Evolutionary conservation across 2,113 vertebrate species (phyloP).

Genomic region (Odocoileus virginianus): DNA sequence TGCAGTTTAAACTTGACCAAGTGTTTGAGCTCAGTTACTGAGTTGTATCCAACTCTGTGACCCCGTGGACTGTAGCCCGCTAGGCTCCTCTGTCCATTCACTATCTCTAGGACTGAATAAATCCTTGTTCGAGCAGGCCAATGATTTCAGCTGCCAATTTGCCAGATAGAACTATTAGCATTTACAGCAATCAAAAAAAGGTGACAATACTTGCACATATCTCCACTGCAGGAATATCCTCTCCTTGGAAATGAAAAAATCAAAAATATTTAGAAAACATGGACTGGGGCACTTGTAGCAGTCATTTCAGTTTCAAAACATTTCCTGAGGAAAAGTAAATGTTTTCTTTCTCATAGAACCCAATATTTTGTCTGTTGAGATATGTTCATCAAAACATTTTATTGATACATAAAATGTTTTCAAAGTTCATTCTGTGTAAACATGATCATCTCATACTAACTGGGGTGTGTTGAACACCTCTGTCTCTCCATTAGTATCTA

Average conservation of each 20-base stretch:
- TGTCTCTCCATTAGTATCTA: background rate
- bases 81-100: background rate
- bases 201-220: background rate
- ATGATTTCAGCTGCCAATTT: background rate
- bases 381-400: slow-evolving; percentile 54
- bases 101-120: background rate
- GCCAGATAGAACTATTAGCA: background rate
- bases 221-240: background rate
- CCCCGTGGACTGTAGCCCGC: background rate
- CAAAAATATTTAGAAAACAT: background rate
- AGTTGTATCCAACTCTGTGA: background rate
- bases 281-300: background rate
- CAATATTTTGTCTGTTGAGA: background rate
- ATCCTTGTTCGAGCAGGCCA: background rate
- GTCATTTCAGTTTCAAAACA: slow-evolving; percentile 27
- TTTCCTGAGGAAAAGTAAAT: slow-evolving; percentile 48
- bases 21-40: background rate
- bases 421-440: background rate
- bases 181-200: background rate
- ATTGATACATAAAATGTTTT: slow-evolving; percentile 52
- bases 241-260: background rate
- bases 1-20: background rate
- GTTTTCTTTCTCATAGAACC: slow-evolving; percentile 51
- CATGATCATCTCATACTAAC: slow-evolving; percentile 23
- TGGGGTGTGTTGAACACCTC: background rate